These are phyloP conservation scores for Brachylomia viminalis DNA, from an alignment of 2,888 invertebrate genomes.

Conservation along the genomic window DNA sequence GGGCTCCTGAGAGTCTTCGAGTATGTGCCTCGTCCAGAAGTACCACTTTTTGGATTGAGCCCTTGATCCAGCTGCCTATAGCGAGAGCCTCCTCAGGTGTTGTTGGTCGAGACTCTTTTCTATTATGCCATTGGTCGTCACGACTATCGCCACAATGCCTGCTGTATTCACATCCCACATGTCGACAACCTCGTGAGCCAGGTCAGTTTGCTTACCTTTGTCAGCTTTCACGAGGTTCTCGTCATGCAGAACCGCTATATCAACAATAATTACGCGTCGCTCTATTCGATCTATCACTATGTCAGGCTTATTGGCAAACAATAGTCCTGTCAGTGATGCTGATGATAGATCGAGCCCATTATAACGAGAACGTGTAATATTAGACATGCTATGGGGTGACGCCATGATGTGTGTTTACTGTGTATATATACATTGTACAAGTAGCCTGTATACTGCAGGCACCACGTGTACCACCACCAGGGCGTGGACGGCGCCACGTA, in stretches of 20 bases:
- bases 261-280: background rate
- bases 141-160: background rate
- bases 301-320: background rate
- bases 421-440: background rate
- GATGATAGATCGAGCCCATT: background rate
- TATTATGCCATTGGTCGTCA: background rate
- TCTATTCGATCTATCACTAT: background rate
- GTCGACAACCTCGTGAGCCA: background rate
- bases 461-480: constrained; percentile 96
- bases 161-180: background rate
- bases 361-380: background rate
- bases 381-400: background rate
- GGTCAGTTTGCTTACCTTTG: background rate
- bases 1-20: background rate
- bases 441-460: constrained; percentile 82
- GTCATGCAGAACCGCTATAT: background rate
- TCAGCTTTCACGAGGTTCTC: background rate
- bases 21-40: background rate
- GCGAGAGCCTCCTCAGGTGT: background rate
- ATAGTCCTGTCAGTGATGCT: background rate
- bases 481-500: constrained; percentile 92
- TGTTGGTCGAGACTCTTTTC: background rate
- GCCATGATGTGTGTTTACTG: background rate
- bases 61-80: background rate
- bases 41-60: background rate